Conservation (phyloP, 2,888 invertebrate species). For the Ectropis crepuscularia region DNA sequence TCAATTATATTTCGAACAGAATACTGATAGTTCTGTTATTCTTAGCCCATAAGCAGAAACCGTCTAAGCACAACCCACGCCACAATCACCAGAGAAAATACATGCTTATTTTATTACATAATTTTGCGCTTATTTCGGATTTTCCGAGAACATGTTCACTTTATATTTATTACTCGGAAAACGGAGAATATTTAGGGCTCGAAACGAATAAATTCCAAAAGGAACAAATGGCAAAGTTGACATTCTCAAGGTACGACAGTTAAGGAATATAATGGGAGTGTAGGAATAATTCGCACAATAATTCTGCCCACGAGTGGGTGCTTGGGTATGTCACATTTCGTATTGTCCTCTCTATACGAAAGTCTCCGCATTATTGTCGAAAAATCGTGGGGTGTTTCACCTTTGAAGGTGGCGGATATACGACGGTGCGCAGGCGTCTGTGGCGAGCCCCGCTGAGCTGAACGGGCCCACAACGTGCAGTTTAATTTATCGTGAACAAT, state of each 20-base stretch:
- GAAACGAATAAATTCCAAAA: conserved; percentile 38
- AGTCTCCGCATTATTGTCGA: conserved; percentile 64
- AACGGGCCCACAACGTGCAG: conserved; percentile 62
- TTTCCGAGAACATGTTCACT: conserved; percentile 31
- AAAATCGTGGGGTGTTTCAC: conserved; percentile 74
- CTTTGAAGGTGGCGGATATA: conserved; percentile 55
- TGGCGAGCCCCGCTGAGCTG: conserved; percentile 72
- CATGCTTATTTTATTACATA: conserved; percentile 43
- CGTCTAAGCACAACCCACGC: conserved; percentile 57
- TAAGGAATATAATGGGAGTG: conserved; percentile 45
- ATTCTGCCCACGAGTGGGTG: conserved; percentile 43
- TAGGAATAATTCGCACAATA: conserved; percentile 42
- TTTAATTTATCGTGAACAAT: conserved; percentile 82
- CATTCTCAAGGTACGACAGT: conserved; percentile 36
- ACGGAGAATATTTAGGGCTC: conserved; percentile 37
- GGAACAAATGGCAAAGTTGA: conserved; percentile 37
- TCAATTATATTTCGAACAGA: conserved; percentile 65
- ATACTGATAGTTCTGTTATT: conserved; percentile 53
- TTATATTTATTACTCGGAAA: conserved; percentile 36
- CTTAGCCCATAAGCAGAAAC: conserved; percentile 51
- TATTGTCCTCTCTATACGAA: conserved; percentile 51
- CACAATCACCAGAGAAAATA: conserved; percentile 48
- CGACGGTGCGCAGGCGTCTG: conserved; percentile 64
- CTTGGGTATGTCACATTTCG: conserved; percentile 44
- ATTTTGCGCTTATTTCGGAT: conserved; percentile 32